A percentile compares a stretch with the other conserved stretches of the same genome.
These are phyloP conservation scores for Homarus americanus DNA, from an alignment of 1,140 invertebrate species.

Conservation along the genomic window DNA sequence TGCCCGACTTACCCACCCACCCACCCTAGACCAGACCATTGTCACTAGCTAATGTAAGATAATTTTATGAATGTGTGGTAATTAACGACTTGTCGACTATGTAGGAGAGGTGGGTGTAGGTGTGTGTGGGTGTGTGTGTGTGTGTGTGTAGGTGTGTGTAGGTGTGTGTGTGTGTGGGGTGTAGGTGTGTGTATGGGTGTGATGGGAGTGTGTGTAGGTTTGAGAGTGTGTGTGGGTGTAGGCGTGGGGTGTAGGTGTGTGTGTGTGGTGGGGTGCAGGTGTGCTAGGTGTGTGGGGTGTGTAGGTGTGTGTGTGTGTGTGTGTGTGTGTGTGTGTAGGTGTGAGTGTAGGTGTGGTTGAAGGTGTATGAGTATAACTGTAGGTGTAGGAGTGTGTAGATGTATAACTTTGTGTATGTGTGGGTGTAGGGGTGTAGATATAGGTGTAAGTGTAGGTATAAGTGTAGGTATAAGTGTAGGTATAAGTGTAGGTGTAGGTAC, in stretches of 20 bases:
- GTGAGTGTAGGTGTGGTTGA: not conserved
- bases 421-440: not conserved
- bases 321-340: not conserved
- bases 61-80: conserved; percentile 2
- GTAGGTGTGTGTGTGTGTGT: not conserved
- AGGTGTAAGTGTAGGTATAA: too few species aligned
- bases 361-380: too few species aligned
- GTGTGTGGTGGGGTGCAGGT: too few species aligned
- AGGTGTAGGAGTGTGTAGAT: too few species aligned
- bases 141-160: too few species aligned
- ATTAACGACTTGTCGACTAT: too few species aligned
- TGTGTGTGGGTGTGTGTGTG: not conserved
- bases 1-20: too few species aligned
- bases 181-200: not conserved
- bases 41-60: not conserved
- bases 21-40: not conserved
- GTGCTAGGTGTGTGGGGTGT: not conserved
- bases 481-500: too few species aligned
- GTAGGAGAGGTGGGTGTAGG: not conserved
- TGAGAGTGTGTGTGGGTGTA: too few species aligned
- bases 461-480: too few species aligned
- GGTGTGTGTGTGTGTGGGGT: not conserved
- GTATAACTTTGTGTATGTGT: not conserved
- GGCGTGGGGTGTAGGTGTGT: too few species aligned
- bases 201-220: too few species aligned